Evolutionary conservation across 2,888 invertebrate species (phyloP), one percentile per base, ranked within the genome.

Genomic region (Meliscaeva auricollis): DNA sequence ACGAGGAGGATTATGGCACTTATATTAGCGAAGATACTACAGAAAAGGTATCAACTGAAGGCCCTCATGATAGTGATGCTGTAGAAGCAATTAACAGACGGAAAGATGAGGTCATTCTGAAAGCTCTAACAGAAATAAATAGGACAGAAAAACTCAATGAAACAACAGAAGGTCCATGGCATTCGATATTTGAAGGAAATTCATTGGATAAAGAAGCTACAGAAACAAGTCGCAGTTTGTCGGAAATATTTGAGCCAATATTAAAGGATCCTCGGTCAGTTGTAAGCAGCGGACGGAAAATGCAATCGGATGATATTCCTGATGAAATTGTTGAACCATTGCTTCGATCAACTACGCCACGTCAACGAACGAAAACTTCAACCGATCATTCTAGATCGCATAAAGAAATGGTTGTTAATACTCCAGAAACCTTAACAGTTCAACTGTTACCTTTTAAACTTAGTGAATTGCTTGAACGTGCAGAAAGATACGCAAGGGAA

Each of bases 361-460:
- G 88, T 91, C 94, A 54, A 93, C 77, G 54, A 15, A 94, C 3
- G 89, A 93, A 15, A 93, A 94, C 15, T 93, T 93, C 66, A 90
- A n/a, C 95, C 95, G 90, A 78, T 15, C 15, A 26, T 3, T 46
- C 69, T 1, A 74, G 54, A 48, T 64, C 73, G 5, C 35, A 44
- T 9, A 26, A 74, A 3, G 74, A 87, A n/a, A 50, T 60, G 2
- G 92, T 92, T 0, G 91, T 93, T 0, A 70, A 66, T n/a, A 66
- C 41, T 9, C 69, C 81, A 2, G 82, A 93, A 88, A 92, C 93
- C 0, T 52, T 94, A 75, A 96, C 95, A 0, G 96, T 97, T 0
- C 97, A 97, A 90, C 94, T 96, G 89, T 92, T 97, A 52, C 97
- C 97, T 0, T 95, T 96, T 87, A 93, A 96, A 38, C 91, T 97